Evolutionary conservation across 2,113 vertebrate species (phyloP), one percentile per base, ranked within the genome.

Genomic region (Butorides virescens): DNA sequence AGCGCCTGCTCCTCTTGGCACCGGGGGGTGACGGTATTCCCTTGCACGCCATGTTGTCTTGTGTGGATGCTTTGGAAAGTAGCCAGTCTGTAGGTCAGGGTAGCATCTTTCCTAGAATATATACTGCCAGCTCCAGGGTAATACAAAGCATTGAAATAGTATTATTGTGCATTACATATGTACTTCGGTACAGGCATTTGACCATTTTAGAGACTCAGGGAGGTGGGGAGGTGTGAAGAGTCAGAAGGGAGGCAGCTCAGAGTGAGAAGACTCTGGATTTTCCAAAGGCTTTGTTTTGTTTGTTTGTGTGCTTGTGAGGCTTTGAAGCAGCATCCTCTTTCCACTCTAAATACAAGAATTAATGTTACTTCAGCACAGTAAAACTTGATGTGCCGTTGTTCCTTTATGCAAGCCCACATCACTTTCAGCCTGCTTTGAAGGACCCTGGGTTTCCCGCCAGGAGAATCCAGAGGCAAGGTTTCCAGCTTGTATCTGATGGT

Each of bases 1-100:
- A 63, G 37, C 3, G 2, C 6, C 14, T 0, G 0, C 44, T 90
- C 14, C 34, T 53, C 30, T 25, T 16, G 7, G 15, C 32, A 2
- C 0, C 2, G 13, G 13, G 13, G 4, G 6, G 6, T 68, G 25
- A 26, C 53, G 42, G 2, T 52, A 5, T 42, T 71, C 26, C 46
- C 36, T 34, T 11, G 15, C 44, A 29, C 1, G 4, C 37, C 11
- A 4, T 36, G 7, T 46, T 55, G 50, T 56, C 55, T 32, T 2
- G 0, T 7, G 37, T 78, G 70, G 30, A 9, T 62, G 39, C 62
- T 29, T 78, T 76, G 82, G 71, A 37, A 81, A 25, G 81, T 32
- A 75, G 21, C 36, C 39, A 5, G 2, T 21, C 34, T 39, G 62
- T 21, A 68, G n/a, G 62, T 39, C 49, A 44, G 21, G 25, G 44